Percentiles rank a stretch among this genome's conserved stretches.
Evolutionary conservation across 2,888 invertebrate species (phyloP).

Genomic region (Agrochola macilenta): DNA sequence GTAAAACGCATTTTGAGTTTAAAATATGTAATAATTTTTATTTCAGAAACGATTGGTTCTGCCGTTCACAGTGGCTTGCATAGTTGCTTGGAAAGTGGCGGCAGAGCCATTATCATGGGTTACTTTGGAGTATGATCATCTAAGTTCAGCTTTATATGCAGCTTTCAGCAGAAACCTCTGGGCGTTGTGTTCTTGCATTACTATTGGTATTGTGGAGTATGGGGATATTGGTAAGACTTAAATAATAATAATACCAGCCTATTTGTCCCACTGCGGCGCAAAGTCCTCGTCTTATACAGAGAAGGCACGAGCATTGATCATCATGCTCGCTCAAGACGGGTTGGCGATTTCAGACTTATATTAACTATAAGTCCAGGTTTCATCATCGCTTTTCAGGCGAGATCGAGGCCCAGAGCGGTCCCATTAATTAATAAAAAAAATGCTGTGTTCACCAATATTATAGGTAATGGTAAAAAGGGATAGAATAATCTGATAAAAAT

Average conservation of each 20-base stretch:
- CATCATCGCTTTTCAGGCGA: no score
- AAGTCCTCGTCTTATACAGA: no score
- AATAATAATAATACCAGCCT: not conserved
- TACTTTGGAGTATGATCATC: slow-evolving; percentile 20
- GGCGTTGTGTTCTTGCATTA: slow-evolving; percentile 25
- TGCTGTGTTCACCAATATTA: no score
- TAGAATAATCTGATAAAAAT: not conserved
- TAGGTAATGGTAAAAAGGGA: no score
- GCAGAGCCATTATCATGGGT: slow-evolving; percentile 30
- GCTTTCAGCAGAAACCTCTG: slow-evolving; percentile 34
- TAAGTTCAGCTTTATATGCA: slow-evolving; percentile 34
- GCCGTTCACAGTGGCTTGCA: not conserved
- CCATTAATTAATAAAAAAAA: not conserved
- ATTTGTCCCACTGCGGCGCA: no score
- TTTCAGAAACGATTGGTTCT: slow-evolving; percentile 20
- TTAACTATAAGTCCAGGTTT: no score
- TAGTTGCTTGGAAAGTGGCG: not conserved
- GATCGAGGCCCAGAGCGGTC: not conserved
- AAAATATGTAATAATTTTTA: not conserved
- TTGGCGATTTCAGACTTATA: no score
- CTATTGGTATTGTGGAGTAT: slow-evolving; percentile 38
- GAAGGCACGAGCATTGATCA: no score
- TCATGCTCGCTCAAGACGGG: no score
- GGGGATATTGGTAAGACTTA: slow-evolving; percentile 40
- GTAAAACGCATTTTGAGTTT: no score